Base-by-base conservation (phyloP, 2,888 invertebrate species). In the Acholoe squamosa region DNA sequence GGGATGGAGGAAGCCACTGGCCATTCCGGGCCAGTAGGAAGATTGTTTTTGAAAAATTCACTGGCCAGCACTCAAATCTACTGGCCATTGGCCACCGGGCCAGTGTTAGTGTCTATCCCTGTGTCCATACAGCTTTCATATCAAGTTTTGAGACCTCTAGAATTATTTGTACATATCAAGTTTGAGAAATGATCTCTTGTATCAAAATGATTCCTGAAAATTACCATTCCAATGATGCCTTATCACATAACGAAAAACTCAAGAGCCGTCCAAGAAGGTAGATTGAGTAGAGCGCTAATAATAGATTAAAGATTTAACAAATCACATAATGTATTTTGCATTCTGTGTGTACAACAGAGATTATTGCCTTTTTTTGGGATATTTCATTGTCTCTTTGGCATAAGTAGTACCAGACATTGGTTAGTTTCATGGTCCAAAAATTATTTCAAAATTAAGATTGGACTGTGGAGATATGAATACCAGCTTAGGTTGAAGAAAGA, bases 191-290 rank as follows among this genome's bases (percentile, higher is more conserved):
- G 61, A 61, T 61, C 61, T 61, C 61, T 61, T 61, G 1, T n/a
- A 3, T n/a, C 19, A 3, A 61, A 61, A 61, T n/a, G 19, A 61
- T 61, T 61, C 61, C 61, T n/a, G n/a, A n/a, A n/a, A n/a, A 61
- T 61, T 61, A 61, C 61, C 61, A 61, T 61, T 61, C 61, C 61
- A 61, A 3, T n/a, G 61, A 19, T 61, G 61, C 61, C 61, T 61
- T 61, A 61, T 61, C n/a, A 61, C n/a, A n/a, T n/a, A 61, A 61
- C 14, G 61, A 61, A 61, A 61, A 61, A 12, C 61, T 61, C 61
- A n/a, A 61, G n/a, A 61, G n/a, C 61, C 61, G 61, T 61, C 61
- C 61, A n/a, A n/a, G 19, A 19, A 3, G 1, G 61, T 61, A n/a
- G 19, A 19, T 14, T 3, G 61, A 3, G 61, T 61, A 61, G n/a